These are phyloP conservation scores for Eupithecia insigniata DNA, from an alignment of 2,888 invertebrate species.

Conservation along the genomic window DNA sequence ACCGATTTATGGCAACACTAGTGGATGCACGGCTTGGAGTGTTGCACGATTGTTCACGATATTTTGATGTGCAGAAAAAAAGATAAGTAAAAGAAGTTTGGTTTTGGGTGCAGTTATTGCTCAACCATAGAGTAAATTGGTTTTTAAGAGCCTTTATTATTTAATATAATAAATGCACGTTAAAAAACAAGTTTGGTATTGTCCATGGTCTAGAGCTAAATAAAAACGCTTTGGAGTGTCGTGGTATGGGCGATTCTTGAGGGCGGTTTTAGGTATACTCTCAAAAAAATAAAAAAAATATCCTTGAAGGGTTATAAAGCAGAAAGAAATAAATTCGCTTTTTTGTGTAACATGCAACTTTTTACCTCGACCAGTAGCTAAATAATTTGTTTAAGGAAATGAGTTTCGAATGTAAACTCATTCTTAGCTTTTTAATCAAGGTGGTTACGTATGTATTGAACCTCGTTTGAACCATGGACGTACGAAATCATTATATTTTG, in stretches of 20 bases:
- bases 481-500: no score
- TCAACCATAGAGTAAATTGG: not conserved
- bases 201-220: no score
- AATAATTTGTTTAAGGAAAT: not conserved
- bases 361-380: not conserved
- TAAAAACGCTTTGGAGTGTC: no score
- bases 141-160: no score
- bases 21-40: not conserved
- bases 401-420: not conserved
- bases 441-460: not conserved
- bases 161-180: no score
- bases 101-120: not conserved
- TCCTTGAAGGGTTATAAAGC: no score
- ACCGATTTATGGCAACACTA: not conserved
- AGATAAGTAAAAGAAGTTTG: not conserved
- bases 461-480: not conserved
- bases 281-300: no score
- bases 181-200: no score
- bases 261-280: no score
- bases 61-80: not conserved
- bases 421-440: not conserved
- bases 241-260: no score
- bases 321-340: no score
- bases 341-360: not conserved
- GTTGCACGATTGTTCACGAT: not conserved